Conservation (phyloP, 2,113 vertebrate genomes). For the Trichechus manatus region DNA sequence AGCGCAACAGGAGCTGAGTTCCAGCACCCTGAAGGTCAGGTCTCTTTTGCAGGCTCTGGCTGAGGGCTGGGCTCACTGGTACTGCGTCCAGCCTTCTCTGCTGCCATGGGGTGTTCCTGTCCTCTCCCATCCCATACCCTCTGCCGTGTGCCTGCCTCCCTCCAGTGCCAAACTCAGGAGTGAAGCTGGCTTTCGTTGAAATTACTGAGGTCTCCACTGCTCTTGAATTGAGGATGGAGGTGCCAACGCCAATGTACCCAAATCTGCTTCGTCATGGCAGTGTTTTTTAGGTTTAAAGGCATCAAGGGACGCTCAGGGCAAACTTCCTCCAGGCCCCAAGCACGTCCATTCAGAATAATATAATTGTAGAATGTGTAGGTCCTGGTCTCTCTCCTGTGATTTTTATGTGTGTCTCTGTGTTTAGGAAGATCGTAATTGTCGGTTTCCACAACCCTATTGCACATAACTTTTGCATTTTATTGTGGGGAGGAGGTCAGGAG, state of each 20-base stretch:
- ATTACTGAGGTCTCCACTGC: neutral
- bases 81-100: neutral
- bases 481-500: neutral
- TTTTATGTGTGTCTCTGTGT: neutral
- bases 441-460: neutral
- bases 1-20: neutral
- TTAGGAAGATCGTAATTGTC: neutral
- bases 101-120: accelerated
- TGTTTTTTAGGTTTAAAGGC: neutral
- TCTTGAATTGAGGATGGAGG: neutral
- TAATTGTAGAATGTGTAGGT: neutral
- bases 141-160: accelerated
- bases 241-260: neutral
- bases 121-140: neutral
- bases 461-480: neutral
- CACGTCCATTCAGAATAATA: neutral
- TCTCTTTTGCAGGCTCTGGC: neutral
- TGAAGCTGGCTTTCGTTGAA: neutral
- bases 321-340: accelerated
- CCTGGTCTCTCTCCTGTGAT: neutral
- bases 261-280: accelerated
- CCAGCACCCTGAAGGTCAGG: neutral
- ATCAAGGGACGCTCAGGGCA: neutral
- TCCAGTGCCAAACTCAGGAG: neutral
- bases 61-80: neutral